phyloP scores from a whole-genome alignment of 2,113 vertebrate genomes.

The Paratilapia polleni region DNA sequence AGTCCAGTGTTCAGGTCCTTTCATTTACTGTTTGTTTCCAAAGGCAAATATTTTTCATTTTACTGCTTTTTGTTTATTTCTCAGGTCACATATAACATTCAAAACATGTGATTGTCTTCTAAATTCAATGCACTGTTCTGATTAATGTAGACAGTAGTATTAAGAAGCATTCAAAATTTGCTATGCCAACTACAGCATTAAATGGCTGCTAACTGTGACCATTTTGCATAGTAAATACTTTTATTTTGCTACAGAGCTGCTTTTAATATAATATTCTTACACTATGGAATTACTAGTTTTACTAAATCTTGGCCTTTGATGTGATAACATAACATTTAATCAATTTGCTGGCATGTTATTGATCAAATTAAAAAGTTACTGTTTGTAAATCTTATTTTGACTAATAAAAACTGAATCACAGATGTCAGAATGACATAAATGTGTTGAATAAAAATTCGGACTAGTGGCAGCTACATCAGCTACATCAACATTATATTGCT shows the following conservation, averaged over 20 bases:
- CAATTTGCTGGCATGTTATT: not conserved
- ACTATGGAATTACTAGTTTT: not conserved
- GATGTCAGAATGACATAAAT: not conserved
- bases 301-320: not conserved
- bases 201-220: not conserved
- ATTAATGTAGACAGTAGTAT: constrained; percentile 1
- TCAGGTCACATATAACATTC: not conserved
- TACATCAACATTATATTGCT: not conserved
- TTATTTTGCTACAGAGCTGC: not conserved
- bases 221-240: not conserved
- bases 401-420: not conserved
- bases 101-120: not conserved
- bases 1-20: not conserved
- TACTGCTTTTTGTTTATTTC: not conserved
- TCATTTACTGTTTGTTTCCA: too few species aligned
- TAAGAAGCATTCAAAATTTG: not conserved
- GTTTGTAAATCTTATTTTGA: not conserved
- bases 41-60: too few species aligned
- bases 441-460: too few species aligned
- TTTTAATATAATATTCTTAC: not conserved
- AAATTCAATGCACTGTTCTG: not conserved
- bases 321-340: not conserved
- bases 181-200: not conserved
- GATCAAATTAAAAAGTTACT: not conserved
- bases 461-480: too few species aligned